A percentile compares a stretch with the other conserved stretches of the same genome.
Conservation (phyloP, 2,888 invertebrate genomes). For the Trissoscelio sp. region DNA sequence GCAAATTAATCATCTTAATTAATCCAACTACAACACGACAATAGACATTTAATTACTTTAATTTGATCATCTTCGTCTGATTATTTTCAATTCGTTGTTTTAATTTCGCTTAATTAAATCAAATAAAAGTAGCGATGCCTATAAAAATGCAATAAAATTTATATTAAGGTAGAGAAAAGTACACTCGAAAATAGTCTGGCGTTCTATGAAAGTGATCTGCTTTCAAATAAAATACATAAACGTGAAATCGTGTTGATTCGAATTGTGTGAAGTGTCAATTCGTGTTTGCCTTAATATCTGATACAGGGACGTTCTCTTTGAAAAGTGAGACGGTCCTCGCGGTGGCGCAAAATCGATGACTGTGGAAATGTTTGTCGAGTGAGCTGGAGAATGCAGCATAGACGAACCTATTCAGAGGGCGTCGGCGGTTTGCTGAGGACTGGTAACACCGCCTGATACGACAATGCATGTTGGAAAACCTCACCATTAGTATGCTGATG, state of each 20-base stretch:
- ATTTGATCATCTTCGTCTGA: too few species aligned
- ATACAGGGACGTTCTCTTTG: slow-evolving; percentile 37
- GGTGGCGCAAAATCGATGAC: slow-evolving; percentile 57
- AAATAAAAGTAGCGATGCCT: too few species aligned
- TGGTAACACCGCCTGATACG: slow-evolving; percentile 51
- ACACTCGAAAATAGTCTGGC: too few species aligned
- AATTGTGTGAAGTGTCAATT: slow-evolving; percentile 46
- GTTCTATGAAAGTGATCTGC: neutral
- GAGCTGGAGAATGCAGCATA: slow-evolving; percentile 50
- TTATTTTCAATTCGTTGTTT: too few species aligned
- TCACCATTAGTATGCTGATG: slow-evolving; percentile 61
- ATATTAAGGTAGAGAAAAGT: too few species aligned
- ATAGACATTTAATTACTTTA: too few species aligned
- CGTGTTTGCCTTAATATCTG: slow-evolving; percentile 57
- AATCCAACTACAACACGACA: too few species aligned
- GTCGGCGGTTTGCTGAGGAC: slow-evolving; percentile 50
- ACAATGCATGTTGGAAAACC: slow-evolving; percentile 59
- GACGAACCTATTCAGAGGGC: slow-evolving; percentile 62
- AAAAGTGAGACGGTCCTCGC: slow-evolving; percentile 52
- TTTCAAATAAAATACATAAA: slow-evolving; percentile 35
- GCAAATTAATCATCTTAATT: too few species aligned
- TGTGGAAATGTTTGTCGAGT: slow-evolving; percentile 62
- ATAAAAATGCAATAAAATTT: too few species aligned
- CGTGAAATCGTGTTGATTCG: slow-evolving; percentile 38
- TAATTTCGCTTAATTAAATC: too few species aligned